Base-by-base conservation (phyloP, 2,113 vertebrate species). In the Chaetura pelagica region DNA sequence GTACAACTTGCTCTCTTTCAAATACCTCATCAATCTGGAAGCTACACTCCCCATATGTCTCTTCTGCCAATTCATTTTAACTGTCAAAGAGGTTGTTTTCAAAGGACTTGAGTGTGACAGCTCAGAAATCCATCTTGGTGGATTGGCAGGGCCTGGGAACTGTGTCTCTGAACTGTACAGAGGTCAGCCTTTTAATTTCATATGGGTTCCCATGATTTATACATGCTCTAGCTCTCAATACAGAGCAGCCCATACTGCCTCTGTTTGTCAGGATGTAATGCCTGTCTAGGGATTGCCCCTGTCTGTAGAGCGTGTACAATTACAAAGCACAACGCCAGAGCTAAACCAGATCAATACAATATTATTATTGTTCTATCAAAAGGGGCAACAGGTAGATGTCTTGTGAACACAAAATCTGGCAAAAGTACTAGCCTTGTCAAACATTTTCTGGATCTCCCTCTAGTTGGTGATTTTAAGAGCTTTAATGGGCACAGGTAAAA, bases 21-120 rank as follows among this genome's bases (percentile, higher is more conserved):
- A 78, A 95, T 86, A 88, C 87, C 85, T 95, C 95, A 96, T 96
- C 85, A 96, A 88, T 96, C 94, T 96, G 90, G 52, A 52, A 88
- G 76, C 75, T 84, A 8, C 90, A 58, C 29, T 89, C n/a, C 32
- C 23, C 79, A 64, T 57, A 83, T 19, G 85, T 54, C 92, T 95
- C 75, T 86, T 72, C 76, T 94, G 90, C 68, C 87, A 88, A 92
- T 95, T 95, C 1, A 0, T 97, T 96, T 97, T 88, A 96, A 63
- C 93, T 95, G 92, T 93, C 93, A 94, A 63, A 96, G 88, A 75
- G 76, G 90, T 78, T 93, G 76, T 61, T 96, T 96, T 92, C 93
- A 96, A 93, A 96, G 68, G 57, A 90, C 72, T 92, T 11, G 0
- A 84, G 68, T 89, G 68, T 89, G 90, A 94, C 85, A 90, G 87